A percentile compares a stretch with the other conserved stretches of the same genome.
phyloP scores from a whole-genome alignment of 1,140 invertebrate genomes.

The Streblospio benedicti region DNA sequence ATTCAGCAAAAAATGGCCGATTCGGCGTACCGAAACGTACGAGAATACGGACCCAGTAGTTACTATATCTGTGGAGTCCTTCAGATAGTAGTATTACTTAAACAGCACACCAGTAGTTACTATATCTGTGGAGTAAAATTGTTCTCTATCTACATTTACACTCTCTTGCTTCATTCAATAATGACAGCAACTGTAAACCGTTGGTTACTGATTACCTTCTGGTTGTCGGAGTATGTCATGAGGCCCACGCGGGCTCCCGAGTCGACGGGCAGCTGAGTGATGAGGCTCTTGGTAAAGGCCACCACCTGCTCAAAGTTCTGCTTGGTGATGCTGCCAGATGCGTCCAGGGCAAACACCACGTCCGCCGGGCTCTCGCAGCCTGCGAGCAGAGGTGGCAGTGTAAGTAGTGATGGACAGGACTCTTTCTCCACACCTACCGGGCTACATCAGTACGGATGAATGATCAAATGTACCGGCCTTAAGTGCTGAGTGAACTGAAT shows the following conservation, averaged over 20 bases:
- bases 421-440: too few relatives aligned
- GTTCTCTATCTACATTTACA: background rate
- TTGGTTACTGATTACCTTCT: background rate
- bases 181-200: background rate
- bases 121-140: background rate
- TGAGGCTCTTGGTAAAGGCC: conserved; percentile 24
- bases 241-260: conserved; percentile 1
- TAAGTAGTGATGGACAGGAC: too few relatives aligned
- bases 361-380: conserved; percentile 26
- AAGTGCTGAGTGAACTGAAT: too few relatives aligned
- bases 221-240: conserved; percentile 3
- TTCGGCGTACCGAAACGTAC: too few relatives aligned
- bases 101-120: background rate
- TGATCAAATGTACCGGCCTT: too few relatives aligned
- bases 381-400: too few relatives aligned
- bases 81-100: background rate
- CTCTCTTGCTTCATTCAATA: background rate
- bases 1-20: too few relatives aligned
- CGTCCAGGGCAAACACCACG: conserved; percentile 40
- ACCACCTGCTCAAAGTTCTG: conserved; percentile 31
- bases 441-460: too few relatives aligned
- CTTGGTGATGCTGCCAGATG: conserved; percentile 33
- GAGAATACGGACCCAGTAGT: background rate
- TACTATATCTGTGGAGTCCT: background rate
- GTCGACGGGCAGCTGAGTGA: conserved; percentile 1